Conservation (phyloP, 1,140 invertebrate species). For the Musca domestica region DNA sequence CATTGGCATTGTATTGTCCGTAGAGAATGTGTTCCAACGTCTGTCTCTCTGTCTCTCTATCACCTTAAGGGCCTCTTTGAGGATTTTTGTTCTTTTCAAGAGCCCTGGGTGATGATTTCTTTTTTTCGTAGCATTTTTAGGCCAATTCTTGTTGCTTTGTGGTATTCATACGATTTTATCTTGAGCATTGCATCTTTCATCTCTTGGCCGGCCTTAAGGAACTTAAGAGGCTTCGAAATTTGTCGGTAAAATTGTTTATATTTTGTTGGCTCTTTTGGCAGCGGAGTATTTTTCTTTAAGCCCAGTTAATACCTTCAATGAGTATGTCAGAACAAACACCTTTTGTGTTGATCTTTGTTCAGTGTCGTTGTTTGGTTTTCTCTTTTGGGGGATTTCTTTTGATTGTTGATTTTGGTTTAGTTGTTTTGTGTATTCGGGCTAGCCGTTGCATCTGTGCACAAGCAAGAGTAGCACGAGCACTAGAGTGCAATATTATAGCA, state of each 20-base stretch:
- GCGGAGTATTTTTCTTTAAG: conserved; percentile 2
- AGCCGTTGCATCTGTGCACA: conserved; percentile 11
- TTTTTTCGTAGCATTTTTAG: too few species aligned
- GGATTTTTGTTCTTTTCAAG: too few species aligned
- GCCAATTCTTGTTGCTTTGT: too few species aligned
- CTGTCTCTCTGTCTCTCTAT: too few species aligned
- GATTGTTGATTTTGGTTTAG: neutral
- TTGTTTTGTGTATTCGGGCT: neutral
- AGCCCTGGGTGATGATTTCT: too few species aligned
- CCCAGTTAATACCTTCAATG: conserved; percentile 9
- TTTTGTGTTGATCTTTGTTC: neutral
- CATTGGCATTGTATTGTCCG: neutral
- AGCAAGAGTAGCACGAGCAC: too few species aligned
- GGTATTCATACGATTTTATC: too few species aligned
- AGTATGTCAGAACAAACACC: conserved; percentile 7
- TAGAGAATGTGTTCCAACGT: too few species aligned
- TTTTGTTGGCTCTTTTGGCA: neutral
- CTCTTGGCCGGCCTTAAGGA: conserved; percentile 4
- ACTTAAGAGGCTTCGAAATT: conserved; percentile 16
- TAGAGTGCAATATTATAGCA: too few species aligned
- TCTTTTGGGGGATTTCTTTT: neutral
- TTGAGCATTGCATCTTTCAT: neutral
- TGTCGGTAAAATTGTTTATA: conserved; percentile 11
- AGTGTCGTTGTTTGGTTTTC: too few species aligned
- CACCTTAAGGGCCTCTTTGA: too few species aligned